Evolutionary conservation across 2,113 vertebrate genomes (phyloP).

Genomic region (Felis chaus): DNA sequence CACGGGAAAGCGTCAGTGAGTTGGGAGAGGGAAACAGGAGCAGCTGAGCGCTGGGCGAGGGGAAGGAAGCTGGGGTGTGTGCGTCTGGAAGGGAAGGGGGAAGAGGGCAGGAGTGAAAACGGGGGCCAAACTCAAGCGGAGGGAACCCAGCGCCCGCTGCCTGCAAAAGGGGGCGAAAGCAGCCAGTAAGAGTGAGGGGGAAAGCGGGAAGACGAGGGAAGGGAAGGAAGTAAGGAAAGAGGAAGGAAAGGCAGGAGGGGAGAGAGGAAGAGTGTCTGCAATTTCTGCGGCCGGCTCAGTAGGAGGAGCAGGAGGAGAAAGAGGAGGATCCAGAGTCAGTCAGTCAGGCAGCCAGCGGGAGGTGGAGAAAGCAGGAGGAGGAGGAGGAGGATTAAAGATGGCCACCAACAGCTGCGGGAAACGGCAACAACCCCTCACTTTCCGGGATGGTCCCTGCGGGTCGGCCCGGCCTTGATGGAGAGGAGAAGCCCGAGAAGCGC

Average conservation of each 20-base stretch:
- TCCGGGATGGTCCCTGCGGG: conserved; percentile 66
- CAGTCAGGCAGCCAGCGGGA: conserved; percentile 63
- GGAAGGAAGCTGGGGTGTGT: background rate
- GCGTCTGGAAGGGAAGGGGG: background rate
- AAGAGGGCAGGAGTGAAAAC: background rate
- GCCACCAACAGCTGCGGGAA: conserved; percentile 81
- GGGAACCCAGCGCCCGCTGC: background rate
- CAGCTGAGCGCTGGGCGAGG: fast-evolving
- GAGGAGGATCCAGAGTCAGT: conserved; percentile 73
- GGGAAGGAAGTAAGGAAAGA: conserved; percentile 53
- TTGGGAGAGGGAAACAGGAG: no score
- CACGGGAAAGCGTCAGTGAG: background rate
- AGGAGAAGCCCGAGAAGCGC: conserved; percentile 47
- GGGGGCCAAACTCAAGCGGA: background rate
- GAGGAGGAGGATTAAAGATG: conserved; percentile 83
- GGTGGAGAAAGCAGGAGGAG: conserved; percentile 68
- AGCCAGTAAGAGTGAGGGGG: background rate
- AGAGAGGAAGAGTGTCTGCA: background rate
- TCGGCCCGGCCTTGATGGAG: conserved; percentile 79
- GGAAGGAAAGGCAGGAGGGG: conserved; percentile 47
- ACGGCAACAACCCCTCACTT: conserved; percentile 51
- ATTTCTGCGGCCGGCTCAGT: conserved; percentile 54
- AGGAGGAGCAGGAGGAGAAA: conserved; percentile 65
- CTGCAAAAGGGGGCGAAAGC: background rate
- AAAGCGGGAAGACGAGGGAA: background rate